Conservation (phyloP, 2,797 vertebrate genomes). For the Sciurus vulgaris region DNA sequence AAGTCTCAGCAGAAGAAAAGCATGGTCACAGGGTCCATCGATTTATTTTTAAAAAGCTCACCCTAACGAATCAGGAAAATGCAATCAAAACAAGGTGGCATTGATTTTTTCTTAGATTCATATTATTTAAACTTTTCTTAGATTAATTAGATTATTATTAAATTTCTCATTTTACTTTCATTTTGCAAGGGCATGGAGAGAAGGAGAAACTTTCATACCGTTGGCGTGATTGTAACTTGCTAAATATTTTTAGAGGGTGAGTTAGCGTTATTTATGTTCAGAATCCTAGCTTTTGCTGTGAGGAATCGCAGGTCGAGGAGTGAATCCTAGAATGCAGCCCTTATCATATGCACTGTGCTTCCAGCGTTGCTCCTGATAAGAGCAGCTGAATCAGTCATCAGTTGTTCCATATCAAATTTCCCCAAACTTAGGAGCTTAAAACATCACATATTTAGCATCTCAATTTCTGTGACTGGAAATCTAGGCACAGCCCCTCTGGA, state of each 20-base stretch:
- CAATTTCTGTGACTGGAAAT: slow-evolving; percentile 18
- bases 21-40: neutral
- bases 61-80: slow-evolving; percentile 19
- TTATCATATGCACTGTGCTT: neutral
- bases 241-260: slow-evolving; percentile 14
- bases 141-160: too few relatives aligned
- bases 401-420: neutral
- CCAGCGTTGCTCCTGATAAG: neutral
- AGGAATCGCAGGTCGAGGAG: neutral
- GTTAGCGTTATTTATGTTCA: neutral
- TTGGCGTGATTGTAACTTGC: neutral
- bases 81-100: neutral
- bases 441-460: neutral
- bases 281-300: neutral
- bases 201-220: neutral
- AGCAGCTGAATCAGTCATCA: slow-evolving; percentile 21
- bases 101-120: slow-evolving; percentile 14
- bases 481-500: neutral
- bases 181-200: neutral
- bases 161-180: neutral
- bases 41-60: too few relatives aligned
- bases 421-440: slow-evolving; percentile 35
- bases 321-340: neutral
- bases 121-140: neutral
- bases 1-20: neutral